Conservation (phyloP, 1,140 invertebrate species). For the Lineus longissimus region DNA sequence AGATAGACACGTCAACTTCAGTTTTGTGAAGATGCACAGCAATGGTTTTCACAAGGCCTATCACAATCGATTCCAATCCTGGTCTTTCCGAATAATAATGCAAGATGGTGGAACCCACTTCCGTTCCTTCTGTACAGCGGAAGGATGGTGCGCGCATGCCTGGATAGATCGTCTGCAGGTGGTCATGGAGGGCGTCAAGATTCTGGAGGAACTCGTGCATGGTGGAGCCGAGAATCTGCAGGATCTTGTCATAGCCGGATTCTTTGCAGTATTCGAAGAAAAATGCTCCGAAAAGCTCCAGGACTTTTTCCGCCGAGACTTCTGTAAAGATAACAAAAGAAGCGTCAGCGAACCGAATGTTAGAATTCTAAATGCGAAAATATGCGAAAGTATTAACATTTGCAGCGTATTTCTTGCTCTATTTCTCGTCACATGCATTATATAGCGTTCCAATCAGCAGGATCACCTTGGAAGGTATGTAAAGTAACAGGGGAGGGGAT, state of each 20-base stretch:
- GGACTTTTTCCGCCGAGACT: constrained; percentile 81
- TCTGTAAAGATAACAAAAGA: constrained; percentile 59
- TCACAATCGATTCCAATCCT: constrained; percentile 44
- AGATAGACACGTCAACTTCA: constrained; percentile 80
- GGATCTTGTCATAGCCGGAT: constrained; percentile 49
- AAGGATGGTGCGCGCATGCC: constrained; percentile 55
- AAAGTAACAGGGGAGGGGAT: too few relatives aligned
- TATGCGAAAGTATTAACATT: too few relatives aligned
- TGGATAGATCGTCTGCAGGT: constrained; percentile 49
- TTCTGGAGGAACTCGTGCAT: constrained; percentile 48
- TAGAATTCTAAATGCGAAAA: too few relatives aligned
- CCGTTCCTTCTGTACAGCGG: constrained; percentile 52
- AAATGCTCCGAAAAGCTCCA: constrained; percentile 89
- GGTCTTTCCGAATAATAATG: constrained; percentile 54
- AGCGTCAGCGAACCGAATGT: not conserved
- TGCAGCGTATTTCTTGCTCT: too few relatives aligned
- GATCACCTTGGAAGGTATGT: too few relatives aligned
- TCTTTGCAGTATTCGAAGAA: constrained; percentile 51
- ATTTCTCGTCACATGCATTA: too few relatives aligned
- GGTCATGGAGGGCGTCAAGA: constrained; percentile 50
- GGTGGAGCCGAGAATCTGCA: constrained; percentile 43
- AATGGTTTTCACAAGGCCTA: constrained; percentile 60
- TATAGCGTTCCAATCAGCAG: too few relatives aligned
- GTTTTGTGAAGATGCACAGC: constrained; percentile 84
- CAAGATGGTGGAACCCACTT: constrained; percentile 56